These are phyloP conservation scores for Ylistrum balloti DNA, from an alignment of 1,140 invertebrate species.

Conservation along the genomic window DNA sequence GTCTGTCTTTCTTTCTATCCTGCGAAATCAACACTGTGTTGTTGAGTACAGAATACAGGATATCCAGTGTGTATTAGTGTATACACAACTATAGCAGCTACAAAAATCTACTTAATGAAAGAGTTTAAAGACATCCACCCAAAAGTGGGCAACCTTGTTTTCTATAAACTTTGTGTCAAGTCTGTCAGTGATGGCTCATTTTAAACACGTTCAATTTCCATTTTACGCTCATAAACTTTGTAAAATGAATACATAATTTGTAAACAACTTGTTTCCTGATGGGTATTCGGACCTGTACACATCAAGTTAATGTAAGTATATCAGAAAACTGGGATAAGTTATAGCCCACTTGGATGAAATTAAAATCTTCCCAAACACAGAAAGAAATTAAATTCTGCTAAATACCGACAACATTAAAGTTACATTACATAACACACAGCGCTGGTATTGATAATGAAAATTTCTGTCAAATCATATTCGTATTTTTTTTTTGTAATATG, in stretches of 20 bases:
- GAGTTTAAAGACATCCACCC: neutral
- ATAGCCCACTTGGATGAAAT: neutral
- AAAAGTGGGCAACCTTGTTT: neutral
- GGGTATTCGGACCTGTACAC: neutral
- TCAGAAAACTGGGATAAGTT: neutral
- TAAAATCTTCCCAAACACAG: neutral
- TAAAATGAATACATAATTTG: neutral
- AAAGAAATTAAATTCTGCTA: neutral
- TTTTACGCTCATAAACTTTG: neutral
- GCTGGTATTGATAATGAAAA: neutral
- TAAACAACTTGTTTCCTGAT: neutral
- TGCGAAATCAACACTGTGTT: no score
- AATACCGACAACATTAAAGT: neutral
- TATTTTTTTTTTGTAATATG: neutral
- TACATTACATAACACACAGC: neutral
- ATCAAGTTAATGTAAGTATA: neutral
- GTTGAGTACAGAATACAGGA: no score
- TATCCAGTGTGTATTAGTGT: no score
- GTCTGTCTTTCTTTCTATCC: no score
- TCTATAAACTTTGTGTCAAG: neutral
- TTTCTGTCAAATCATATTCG: neutral
- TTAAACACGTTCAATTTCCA: conserved; percentile 18
- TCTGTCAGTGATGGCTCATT: neutral
- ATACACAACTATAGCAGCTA: neutral
- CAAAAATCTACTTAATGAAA: neutral